Base-by-base conservation (phyloP, 2,888 invertebrate genomes). In the Leptodirus hochenwartii region DNA sequence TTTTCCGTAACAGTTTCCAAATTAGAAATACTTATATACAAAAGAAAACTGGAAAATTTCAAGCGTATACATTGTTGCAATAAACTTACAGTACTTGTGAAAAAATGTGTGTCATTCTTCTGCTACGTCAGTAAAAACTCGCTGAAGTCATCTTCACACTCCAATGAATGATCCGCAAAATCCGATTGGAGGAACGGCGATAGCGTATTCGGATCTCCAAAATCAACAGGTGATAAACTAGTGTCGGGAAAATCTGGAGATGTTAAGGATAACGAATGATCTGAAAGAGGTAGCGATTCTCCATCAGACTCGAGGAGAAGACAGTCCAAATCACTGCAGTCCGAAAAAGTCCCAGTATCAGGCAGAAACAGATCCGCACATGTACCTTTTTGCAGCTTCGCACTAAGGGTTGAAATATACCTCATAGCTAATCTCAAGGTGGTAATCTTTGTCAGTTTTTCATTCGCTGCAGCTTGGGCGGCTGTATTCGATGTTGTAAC, bases 381-480 rank as follows among this genome's bases (percentile, higher is more conserved):
- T 16, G 37, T 41, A 22, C 41, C 26, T 2, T 34, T 26, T 32
- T 27, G 29, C 35, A 80, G 54, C 1, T 74, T 69, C 1, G 71
- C 61, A n/a, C 69, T 71, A 29, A 88, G 56, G 9, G 79, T 71
- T 8, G 72, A 59, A 39, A 88, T 88, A 50, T 88, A 88, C 47
- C 77, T 73, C 78, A 88, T 81, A 14, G 88, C 88, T 36, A 87
- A 59, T 17, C 82, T 61, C 26, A 88, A 56, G 1, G 87, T 87
- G 4, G 87, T 84, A 42, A 88, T 88, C 58, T 88, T 88, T 27
- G 88, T 88, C 38, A 84, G 59, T 52, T 82, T 82, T 49, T 82
- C 81, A 50, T 73, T 72, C 22, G 77, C 58, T 47, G 64, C 40
- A 47, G 43, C 58, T 5, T 26, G 33, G 11, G 33, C 15, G 11